Percentiles rank a stretch among this genome's conserved stretches.
Conservation (phyloP, 2,797 vertebrate genomes). For the Phoxinus dragarum region DNA sequence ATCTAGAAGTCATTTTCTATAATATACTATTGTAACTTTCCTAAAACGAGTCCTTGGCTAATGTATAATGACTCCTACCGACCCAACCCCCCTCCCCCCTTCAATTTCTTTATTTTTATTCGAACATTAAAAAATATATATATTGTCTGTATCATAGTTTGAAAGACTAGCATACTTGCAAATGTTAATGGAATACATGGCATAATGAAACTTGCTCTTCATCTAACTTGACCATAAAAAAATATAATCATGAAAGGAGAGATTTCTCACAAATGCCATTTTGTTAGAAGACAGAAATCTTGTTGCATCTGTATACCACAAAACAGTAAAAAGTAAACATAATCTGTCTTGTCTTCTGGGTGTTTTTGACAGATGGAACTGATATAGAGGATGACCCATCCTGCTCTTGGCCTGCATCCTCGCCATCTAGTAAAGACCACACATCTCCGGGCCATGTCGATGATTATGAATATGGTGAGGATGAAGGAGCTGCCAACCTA, state of each 20-base stretch:
- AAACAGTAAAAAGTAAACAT: not conserved
- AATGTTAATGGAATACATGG: too few species aligned
- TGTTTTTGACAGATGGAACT: conserved; percentile 84
- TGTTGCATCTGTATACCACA: not conserved
- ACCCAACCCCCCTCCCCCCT: too few species aligned
- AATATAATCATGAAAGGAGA: not conserved
- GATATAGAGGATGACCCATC: conserved; percentile 97
- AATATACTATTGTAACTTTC: not conserved
- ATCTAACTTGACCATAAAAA: too few species aligned
- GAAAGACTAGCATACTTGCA: not conserved
- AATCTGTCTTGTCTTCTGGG: conserved; percentile 8
- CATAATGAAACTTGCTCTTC: too few species aligned
- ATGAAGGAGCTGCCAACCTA: conserved; percentile 93
- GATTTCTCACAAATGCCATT: not conserved
- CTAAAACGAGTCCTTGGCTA: not conserved
- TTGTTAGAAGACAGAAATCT: not conserved
- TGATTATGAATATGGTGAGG: conserved; percentile 97
- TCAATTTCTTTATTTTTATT: not conserved
- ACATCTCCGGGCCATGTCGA: conserved; percentile 95
- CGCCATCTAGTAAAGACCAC: conserved; percentile 98
- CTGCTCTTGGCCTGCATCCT: conserved; percentile 97
- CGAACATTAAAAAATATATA: not conserved
- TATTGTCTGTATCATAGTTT: not conserved
- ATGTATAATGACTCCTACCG: not conserved
- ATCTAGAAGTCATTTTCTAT: too few species aligned